These are phyloP conservation scores for Hybognathus amarus DNA, from an alignment of 2,797 vertebrate species.

Conservation along the genomic window DNA sequence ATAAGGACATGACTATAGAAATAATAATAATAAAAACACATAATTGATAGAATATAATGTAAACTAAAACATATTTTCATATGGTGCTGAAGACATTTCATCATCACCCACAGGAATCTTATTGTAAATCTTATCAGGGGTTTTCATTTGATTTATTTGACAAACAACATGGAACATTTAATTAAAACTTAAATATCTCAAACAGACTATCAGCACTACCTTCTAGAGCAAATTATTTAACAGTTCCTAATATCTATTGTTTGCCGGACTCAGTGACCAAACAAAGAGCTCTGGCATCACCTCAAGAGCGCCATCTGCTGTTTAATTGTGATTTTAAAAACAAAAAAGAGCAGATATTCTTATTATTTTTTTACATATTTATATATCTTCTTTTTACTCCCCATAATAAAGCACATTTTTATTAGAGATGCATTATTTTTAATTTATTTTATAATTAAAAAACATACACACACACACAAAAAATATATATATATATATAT, in stretches of 20 bases:
- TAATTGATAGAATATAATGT: not conserved
- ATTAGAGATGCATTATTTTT: not conserved
- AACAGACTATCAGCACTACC: slow-evolving; percentile 43
- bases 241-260: slow-evolving; percentile 59
- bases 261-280: slow-evolving; percentile 36
- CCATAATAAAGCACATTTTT: not conserved
- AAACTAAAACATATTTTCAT: not conserved
- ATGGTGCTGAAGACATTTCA: not conserved
- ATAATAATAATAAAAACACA: not conserved
- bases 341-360: too few species aligned
- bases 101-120: not conserved
- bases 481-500: too few species aligned
- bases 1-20: not conserved
- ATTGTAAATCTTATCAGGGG: not conserved
- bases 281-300: slow-evolving; percentile 51
- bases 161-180: not conserved
- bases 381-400: not conserved
- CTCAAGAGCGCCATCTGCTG: slow-evolving; percentile 56
- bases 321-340: not conserved
- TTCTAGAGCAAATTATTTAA: slow-evolving; percentile 39
- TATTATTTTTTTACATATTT: not conserved
- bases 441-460: not conserved
- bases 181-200: not conserved
- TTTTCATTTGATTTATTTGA: not conserved
- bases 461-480: too few species aligned